Base-by-base conservation (phyloP, 2,888 invertebrate genomes). In the Neoaliturus tenellus region DNA sequence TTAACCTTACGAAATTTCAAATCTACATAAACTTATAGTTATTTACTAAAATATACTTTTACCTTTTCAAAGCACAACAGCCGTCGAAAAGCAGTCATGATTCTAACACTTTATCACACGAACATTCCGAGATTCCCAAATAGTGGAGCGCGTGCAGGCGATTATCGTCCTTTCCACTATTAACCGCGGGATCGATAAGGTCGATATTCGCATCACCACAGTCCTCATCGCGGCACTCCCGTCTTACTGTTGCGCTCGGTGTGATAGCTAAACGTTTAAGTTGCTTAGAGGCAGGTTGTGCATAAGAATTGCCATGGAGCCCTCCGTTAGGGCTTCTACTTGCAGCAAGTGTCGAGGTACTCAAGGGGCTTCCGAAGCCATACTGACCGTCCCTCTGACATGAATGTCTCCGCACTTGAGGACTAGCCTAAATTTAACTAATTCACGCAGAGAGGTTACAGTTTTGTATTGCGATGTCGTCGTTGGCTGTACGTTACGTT, bases 281-380 rank as follows among this genome's bases (percentile, higher is more conserved):
- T 31, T 17, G 28, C 31, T 62, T 62, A 62, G 14, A 28, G 62
- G 14, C 17, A 5, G 58, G 31, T 69, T 69, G 69, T 69, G 69
- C 69, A 39, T 69, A 39, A 67, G 31, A 67, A 31, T 35, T 35
- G 39, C 39, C n/a, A 69, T 39, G n/a, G 69, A 69, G 39, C 8
- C 69, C 3, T 17, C 20, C 39, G 8, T 35, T 23, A 20, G 33
- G 69, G 69, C 69, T 69, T 69, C 69, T 20, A 69, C 39, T 69
- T 69, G 69, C 69, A 8, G 20, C 69, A 69, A 69, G 69, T 69
- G 69, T 0, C 39, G 69, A 20, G 39, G 1, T n/a, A n/a, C 33
- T 67, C 67, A 6, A 69, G 69, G 62, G n/a, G 67, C 69, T 69
- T 69, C 69, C 20, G 69, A 69, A 69, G 69, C 69, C 69, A n/a